Evolutionary conservation across 2,113 vertebrate species (phyloP), one percentile per base, ranked within the genome.

Genomic region (Leucoraja erinaceus): DNA sequence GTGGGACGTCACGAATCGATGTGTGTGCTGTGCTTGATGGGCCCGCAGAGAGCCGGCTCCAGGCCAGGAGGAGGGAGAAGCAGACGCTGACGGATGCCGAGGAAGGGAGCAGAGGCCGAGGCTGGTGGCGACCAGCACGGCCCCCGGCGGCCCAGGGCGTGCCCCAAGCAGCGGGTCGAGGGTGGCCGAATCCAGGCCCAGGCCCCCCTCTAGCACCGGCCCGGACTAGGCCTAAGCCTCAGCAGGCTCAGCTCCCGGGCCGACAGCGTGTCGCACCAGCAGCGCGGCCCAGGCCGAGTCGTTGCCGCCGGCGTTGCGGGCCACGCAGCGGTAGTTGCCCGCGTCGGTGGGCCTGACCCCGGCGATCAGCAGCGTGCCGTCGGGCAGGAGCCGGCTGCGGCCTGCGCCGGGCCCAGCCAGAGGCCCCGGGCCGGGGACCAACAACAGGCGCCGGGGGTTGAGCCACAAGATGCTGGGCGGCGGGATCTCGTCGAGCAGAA

Each of bases 31-130:
- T 98, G 97, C 93, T 97, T 98, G 94, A 98, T 97, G 92, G 96
- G 97, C 25, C 98, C 98, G 93, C 96, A 97, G 94, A 97, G 96
- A 93, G n/a, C n/a, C 97, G 97, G 93, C 97, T 98, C 98, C 97
- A 98, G 94, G 98, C 96, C 93, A 97, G 98, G 93, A 98, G 98
- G 94, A 98, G 97, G 79, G 97, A 95, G 70, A 98, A 98, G 93
- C 98, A 98, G 90, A 98, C 96, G 66, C 96, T 96, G 61, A n/a
- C n/a, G n/a, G n/a, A n/a, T n/a, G n/a, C n/a, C n/a, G n/a, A n/a
- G n/a, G n/a, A n/a, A n/a, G n/a, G 3, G 98, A 98, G 93, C 98
- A 95, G 93, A 98, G 96, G 63, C 98, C 98, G 91, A 98, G 97
- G 0, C 97, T 97, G 70, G 97, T 96, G 93, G 98, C 97, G 61